Evolutionary conservation across 37 sponge, comb jelly and placozoan genomes (phyloP), one percentile per base, ranked within the genome.

Genomic region (Mnemiopsis leidyi): DNA sequence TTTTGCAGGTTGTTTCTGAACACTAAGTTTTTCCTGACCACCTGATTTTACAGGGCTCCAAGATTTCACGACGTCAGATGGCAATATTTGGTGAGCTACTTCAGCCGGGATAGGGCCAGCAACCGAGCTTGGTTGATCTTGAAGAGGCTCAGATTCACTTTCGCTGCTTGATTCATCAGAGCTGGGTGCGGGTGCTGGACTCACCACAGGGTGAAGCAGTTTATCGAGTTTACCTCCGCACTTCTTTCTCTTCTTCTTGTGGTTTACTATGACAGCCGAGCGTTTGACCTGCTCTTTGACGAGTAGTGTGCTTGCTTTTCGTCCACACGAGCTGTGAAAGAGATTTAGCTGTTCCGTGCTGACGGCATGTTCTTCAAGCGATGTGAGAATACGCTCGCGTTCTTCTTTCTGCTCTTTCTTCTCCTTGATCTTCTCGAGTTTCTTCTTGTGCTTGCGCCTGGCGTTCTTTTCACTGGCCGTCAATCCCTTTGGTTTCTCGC

Each of bases 161-260:
- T 48, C 61, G 61, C 61, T 48, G 61, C 61, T 48, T 5, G 61
- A 48, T 48, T 48, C 61, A 48, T 13, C 13, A 18, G 61, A 13
- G 13, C 61, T 48, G 61, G 13, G 61, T 18, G 61, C 61, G n/a
- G n/a, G n/a, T 13, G 61, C 61, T 18, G 61, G 61, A 5, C 13
- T 48, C 61, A 18, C 61, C 61, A 48, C 61, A 48, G 61, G 61
- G 13, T 48, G 5, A 5, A 48, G 61, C 13, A 48, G 5, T 37
- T 85, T 85, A 13, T 33, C 26, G 24, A 85, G 38, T 23, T 26
- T 85, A 0, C 61, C 30, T 23, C 61, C 36, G 36, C 61, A 40
- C 48, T 85, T 85, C 90, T 85, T 85, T 61, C n/a, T 23, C 90
- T 85, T 85, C 26, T 85, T 85, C 48, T 39, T 85, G 48, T 85